Percentiles rank a stretch among this genome's conserved stretches.
Evolutionary conservation across 1,140 invertebrate species (phyloP).

Genomic region (Tetramorium alpestre): DNA sequence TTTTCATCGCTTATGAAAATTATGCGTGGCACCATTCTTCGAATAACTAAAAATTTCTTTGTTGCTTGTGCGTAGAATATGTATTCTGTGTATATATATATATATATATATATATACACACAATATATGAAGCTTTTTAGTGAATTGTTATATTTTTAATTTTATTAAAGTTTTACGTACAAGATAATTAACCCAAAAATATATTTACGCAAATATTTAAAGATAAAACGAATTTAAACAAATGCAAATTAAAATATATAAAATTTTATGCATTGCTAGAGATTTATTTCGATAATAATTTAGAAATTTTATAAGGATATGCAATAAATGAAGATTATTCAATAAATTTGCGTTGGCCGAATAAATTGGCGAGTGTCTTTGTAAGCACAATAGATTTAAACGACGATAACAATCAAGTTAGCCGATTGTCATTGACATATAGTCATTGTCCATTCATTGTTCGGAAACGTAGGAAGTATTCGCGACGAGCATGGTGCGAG

Average conservation of each 20-base stretch:
- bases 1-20: constrained; percentile 47
- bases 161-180: background rate
- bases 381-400: constrained; percentile 20
- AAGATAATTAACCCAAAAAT: background rate
- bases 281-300: background rate
- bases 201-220: background rate
- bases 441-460: constrained; percentile 41
- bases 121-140: background rate
- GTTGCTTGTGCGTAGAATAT: background rate
- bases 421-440: background rate
- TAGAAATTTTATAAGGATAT: background rate
- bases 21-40: background rate
- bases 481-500: background rate
- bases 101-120: background rate
- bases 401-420: constrained; percentile 3
- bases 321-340: background rate
- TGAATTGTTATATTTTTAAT: background rate
- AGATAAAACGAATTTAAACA: background rate
- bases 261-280: background rate
- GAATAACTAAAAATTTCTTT: background rate
- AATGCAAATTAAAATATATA: background rate
- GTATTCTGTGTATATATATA: too few relatives aligned
- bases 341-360: background rate
- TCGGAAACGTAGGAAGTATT: constrained; percentile 21
- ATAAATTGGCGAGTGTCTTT: background rate